Evolutionary conservation across 2,113 vertebrate species (phyloP).

Genomic region (Stigmatopora nigra): DNA sequence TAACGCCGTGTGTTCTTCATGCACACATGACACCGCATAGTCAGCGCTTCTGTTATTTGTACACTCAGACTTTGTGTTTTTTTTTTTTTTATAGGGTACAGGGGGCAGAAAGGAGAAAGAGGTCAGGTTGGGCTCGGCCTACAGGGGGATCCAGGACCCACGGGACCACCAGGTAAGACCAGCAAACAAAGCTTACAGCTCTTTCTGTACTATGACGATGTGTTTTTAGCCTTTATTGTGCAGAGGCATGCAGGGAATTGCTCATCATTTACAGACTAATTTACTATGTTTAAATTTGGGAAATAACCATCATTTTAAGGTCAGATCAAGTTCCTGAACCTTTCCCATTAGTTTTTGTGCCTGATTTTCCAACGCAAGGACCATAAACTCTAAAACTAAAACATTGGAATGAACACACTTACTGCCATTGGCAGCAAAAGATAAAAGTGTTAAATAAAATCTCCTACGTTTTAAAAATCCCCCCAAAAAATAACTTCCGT

Average conservation of each 20-base stretch:
- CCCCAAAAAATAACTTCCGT: too few relatives aligned
- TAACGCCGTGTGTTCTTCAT: conserved; percentile 29
- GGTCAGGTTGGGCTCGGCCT: conserved; percentile 90
- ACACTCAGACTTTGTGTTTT: conserved; percentile 55
- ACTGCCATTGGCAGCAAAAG: too few relatives aligned
- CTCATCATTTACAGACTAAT: too few relatives aligned
- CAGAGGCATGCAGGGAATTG: neutral
- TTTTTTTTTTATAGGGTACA: conserved; percentile 72
- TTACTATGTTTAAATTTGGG: neutral
- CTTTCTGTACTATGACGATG: neutral
- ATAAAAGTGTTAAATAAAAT: too few relatives aligned
- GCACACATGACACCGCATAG: neutral
- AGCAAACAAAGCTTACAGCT: neutral
- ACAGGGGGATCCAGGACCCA: conserved; percentile 79
- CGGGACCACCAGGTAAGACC: conserved; percentile 80
- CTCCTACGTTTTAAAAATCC: too few relatives aligned
- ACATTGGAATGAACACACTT: too few relatives aligned
- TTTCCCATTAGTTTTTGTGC: neutral
- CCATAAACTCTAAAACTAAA: neutral
- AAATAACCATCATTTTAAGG: neutral
- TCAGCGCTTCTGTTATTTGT: conserved; percentile 14
- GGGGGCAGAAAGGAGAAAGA: conserved; percentile 96
- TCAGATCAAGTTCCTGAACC: neutral
- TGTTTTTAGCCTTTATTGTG: neutral
- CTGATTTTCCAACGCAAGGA: neutral